Evolutionary conservation across 2,113 vertebrate genomes (phyloP).

Genomic region (Clinocottus analis): DNA sequence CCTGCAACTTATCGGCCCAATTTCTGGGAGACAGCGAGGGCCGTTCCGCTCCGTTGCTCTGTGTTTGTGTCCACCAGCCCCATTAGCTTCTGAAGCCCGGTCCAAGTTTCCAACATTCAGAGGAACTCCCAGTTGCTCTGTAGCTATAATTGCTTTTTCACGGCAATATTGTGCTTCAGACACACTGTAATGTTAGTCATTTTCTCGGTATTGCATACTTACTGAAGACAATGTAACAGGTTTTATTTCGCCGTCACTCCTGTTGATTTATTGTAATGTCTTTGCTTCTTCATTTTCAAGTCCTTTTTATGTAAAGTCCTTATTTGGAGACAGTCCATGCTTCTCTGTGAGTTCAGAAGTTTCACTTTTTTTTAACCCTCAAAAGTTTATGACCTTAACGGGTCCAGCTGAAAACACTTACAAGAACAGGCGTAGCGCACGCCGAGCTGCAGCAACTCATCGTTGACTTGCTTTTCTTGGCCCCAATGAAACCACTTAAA

Average conservation of each 20-base stretch:
- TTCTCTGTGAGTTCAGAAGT: background rate
- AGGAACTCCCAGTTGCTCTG: background rate
- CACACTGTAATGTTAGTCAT: slow-evolving; percentile 2
- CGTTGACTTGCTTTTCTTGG: background rate
- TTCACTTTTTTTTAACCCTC: slow-evolving; percentile 2
- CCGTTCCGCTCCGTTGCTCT: slow-evolving; percentile 59
- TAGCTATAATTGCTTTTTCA: slow-evolving; percentile 54
- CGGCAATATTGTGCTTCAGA: background rate
- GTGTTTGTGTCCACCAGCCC: slow-evolving; percentile 57
- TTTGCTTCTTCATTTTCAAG: background rate
- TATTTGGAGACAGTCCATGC: background rate
- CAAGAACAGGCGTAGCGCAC: background rate
- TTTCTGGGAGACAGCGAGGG: slow-evolving; percentile 55
- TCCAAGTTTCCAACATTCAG: slow-evolving; percentile 36
- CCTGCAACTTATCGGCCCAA: slow-evolving; percentile 63
- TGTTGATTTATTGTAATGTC: background rate
- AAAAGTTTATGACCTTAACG: background rate
- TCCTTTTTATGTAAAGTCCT: background rate
- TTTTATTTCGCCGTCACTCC: slow-evolving; percentile 1
- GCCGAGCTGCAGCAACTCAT: background rate
- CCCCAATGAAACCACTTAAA: slow-evolving; percentile 59
- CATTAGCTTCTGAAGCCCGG: slow-evolving; percentile 54
- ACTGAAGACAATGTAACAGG: background rate
- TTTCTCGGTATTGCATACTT: slow-evolving; percentile 10
- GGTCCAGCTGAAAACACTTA: slow-evolving; percentile 35